Evolutionary conservation across 2,113 vertebrate species (phyloP), one percentile per base, ranked within the genome.

Genomic region (Ranitomeya variabilis): DNA sequence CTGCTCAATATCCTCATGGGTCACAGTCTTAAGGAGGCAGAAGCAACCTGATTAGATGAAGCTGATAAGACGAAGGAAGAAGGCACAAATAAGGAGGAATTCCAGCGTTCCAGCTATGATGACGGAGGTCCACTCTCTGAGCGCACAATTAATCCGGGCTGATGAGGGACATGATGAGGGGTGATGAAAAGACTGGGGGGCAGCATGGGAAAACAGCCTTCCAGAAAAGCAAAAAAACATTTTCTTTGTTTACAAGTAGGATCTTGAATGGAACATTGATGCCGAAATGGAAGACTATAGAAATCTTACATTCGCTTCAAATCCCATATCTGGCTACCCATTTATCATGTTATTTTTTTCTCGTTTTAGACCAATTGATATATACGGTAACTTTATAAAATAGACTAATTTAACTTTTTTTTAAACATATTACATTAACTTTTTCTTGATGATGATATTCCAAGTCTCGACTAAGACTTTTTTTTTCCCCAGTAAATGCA

Each of bases 81-180:
- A 0, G 82, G 83, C 11, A 91, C 91, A 90, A 93, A 92, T 90
- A 89, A 89, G 88, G 91, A 93, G 90, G 90, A 90, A 91, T 89
- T 93, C 92, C 86, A 92, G 88, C 90, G 91, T 93, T 92, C 92
- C 90, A 89, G 79, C 90, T 89, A 89, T 84, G 90, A 93, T 92
- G 89, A 92, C 90, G 89, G 91, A 92, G 90, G 88, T 91, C 91
- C 91, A 92, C 90, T 91, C 90, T 91, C 89, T 82, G 90, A 92
- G 92, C 66, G 69, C 87, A 91, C 82, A 91, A 91, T 94, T 92
- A 94, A 93, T 93, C 91, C 91, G 91, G 91, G 91, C 89, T 92
- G 91, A 93, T 91, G 92, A 93, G 88, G 89, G 91, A 93, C 91
- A 90, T 90, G 54, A 88, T 88, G 87, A 76, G 91, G 92, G 92